Base-by-base conservation (phyloP, 2,888 invertebrate genomes). In the Pollenia griseotomentosa region DNA sequence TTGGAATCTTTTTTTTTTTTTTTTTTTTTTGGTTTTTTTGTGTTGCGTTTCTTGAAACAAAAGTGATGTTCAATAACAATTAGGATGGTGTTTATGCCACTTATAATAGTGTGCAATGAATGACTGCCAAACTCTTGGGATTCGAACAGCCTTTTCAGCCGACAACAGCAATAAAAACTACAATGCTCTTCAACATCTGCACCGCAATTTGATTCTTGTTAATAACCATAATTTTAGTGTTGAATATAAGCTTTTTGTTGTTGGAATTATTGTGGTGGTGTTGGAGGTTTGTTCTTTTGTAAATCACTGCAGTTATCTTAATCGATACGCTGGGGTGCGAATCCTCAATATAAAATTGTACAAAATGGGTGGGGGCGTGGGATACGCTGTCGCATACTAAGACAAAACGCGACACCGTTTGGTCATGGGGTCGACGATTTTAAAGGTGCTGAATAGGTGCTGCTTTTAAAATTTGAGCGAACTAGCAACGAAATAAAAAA, bases 251-350 rank as follows among this genome's bases (percentile, higher is more conserved):
- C 33, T 80, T 78, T 68, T 53, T 78, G 53, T 77, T 59, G 66
- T 40, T 77, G 53, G 53, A 65, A 53, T 7, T 53, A 19, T n/a
- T 65, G 44, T 23, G 65, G 42, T 59, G 57, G 51, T 51, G 23
- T 77, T 81, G 71, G 33, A 81, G 80, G 63, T 73, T 82, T 14
- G 79, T 86, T 86, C 82, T 66, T 65, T 81, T 57, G 46, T 70
- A 87, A 87, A 87, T 84, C 87, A 87, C 87, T 84, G 87, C 87
- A 87, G 87, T 87, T 87, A 87, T 87, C 87, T 87, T 87, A 87
- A 87, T 87, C 87, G 87, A 82, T 87, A 84, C 77, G 74, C 81
- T 74, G 84, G 87, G 87, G 87, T 87, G 87, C 87, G 87, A 87
- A 87, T 84, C 87, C 84, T 78, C 83, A 70, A 51, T 48, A 77